Conservation (phyloP, 2,797 vertebrate genomes). For the Potorous gilbertii region DNA sequence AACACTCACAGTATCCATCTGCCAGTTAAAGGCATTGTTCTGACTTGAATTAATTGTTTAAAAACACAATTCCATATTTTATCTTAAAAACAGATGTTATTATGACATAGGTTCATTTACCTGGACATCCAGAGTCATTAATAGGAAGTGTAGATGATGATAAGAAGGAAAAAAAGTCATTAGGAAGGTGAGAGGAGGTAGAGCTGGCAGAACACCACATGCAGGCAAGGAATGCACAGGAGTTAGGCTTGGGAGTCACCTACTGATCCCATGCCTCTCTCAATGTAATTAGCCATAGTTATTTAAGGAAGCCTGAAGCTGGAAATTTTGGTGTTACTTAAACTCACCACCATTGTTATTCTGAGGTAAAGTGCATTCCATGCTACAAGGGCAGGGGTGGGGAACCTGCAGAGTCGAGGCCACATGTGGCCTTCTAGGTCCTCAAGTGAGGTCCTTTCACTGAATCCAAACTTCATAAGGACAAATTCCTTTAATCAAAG, state of each 20-base stretch:
- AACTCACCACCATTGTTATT: background rate
- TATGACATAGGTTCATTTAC: background rate
- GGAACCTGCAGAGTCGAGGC: too few species aligned
- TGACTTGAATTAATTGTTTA: background rate
- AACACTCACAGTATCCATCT: background rate
- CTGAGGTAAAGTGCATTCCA: background rate
- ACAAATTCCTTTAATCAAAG: too few species aligned
- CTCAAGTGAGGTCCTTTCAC: too few species aligned
- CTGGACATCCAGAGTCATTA: background rate
- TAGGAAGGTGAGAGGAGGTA: background rate
- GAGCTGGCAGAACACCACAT: background rate
- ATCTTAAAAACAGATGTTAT: background rate
- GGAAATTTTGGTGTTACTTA: background rate
- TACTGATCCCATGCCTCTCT: background rate
- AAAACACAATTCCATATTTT: background rate
- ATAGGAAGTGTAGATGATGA: background rate
- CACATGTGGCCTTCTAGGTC: too few species aligned
- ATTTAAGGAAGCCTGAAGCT: background rate
- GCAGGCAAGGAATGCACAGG: background rate
- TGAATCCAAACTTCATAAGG: too few species aligned
- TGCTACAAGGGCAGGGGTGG: too few species aligned
- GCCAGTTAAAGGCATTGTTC: background rate
- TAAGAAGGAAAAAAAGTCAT: background rate
- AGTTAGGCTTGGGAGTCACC: background rate
- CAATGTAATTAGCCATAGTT: background rate